Percentiles rank a stretch among this genome's conserved stretches.
Conservation (phyloP, 2,888 invertebrate species). For the Octonoba sinensis region DNA sequence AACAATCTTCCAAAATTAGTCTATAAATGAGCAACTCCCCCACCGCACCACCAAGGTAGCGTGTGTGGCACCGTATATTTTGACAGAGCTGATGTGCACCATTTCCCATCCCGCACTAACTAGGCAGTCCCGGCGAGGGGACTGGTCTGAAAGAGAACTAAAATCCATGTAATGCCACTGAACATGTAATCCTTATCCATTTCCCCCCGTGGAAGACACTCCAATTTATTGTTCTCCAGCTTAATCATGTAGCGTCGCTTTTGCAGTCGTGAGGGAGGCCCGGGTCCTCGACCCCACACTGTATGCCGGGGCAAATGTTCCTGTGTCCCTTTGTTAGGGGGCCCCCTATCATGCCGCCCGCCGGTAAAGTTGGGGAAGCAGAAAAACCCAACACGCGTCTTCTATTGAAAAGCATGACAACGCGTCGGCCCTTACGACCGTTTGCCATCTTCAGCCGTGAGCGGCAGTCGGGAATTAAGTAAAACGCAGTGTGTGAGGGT, state of each 20-base stretch:
- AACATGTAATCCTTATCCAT: no score
- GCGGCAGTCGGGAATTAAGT: not conserved
- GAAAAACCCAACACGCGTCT: constrained; percentile 24
- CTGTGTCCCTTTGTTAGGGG: constrained; percentile 7
- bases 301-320: constrained; percentile 2
- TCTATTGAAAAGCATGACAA: constrained; percentile 25
- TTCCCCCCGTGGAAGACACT: no score
- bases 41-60: no score
- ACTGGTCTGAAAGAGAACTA: no score
- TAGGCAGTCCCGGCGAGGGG: no score
- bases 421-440: constrained; percentile 2
- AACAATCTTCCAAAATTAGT: no score
- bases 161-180: no score
- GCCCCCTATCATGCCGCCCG: constrained; percentile 20
- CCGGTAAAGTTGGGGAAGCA: not conserved
- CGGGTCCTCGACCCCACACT: constrained; percentile 23
- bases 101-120: no score
- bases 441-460: constrained; percentile 38
- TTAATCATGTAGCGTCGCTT: constrained; percentile 29
- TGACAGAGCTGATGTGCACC: no score
- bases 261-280: constrained; percentile 9
- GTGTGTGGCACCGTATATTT: no score
- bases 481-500: not conserved
- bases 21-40: no score
- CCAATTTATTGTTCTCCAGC: no score